These are phyloP conservation scores for Nowickia ferox DNA, from an alignment of 2,888 invertebrate species.

Conservation along the genomic window DNA sequence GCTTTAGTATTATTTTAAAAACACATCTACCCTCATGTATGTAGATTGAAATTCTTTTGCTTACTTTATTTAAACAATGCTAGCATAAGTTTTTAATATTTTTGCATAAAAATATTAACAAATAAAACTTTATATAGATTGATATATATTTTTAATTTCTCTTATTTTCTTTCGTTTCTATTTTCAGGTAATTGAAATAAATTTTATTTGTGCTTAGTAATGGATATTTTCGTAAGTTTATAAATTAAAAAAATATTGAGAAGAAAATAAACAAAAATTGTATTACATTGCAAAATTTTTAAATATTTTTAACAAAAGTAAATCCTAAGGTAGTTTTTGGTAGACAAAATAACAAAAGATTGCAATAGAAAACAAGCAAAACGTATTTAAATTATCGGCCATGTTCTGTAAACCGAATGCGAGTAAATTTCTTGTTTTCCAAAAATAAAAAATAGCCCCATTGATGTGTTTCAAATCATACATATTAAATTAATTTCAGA, in stretches of 20 bases:
- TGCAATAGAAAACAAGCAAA: not conserved
- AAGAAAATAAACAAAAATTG: not conserved
- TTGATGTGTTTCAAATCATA: too few species aligned
- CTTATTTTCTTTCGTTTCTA: constrained; percentile 15
- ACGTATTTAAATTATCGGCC: not conserved
- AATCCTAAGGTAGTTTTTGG: not conserved
- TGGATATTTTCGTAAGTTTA: constrained; percentile 20
- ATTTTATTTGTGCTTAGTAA: constrained; percentile 14
- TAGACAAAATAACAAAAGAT: not conserved
- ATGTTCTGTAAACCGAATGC: too few species aligned
- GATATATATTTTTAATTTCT: constrained; percentile 21
- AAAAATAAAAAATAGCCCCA: too few species aligned
- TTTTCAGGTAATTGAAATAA: constrained; percentile 58
- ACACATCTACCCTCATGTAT: too few species aligned
- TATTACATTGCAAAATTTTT: not conserved
- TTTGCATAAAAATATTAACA: constrained; percentile 6
- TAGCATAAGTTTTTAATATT: constrained; percentile 7
- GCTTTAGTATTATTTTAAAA: not conserved
- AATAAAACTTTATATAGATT: not conserved
- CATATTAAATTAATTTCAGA: too few species aligned
- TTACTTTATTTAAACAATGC: too few species aligned
- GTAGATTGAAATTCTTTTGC: too few species aligned
- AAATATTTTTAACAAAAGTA: constrained; percentile 2
- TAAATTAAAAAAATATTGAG: not conserved
- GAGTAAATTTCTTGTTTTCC: too few species aligned